Percentiles rank a stretch among this genome's conserved stretches.
phyloP scores from a whole-genome alignment of 92 coral and sea anemone species.

The Parazoanthus atlanticus region DNA sequence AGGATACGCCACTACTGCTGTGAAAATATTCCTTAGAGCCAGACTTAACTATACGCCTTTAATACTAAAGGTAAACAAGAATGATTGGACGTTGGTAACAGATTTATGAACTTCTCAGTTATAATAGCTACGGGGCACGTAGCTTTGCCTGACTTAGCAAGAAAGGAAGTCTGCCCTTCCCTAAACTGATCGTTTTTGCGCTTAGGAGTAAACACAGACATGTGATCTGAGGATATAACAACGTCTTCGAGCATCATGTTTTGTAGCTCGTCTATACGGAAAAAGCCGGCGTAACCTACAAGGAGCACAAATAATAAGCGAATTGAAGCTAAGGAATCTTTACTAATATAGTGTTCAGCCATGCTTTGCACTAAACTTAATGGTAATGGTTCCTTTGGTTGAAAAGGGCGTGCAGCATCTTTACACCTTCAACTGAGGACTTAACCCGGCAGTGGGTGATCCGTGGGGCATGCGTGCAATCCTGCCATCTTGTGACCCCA shows the following conservation, averaged over 20 bases:
- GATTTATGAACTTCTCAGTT: too few species aligned
- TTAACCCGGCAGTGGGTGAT: too few species aligned
- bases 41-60: conserved; percentile 46
- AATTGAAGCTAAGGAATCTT: conserved; percentile 45
- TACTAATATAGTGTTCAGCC: conserved; percentile 43
- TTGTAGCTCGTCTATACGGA: conserved; percentile 58
- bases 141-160: conserved; percentile 49
- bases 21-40: too few species aligned
- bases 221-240: conserved; percentile 23
- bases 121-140: conserved; percentile 60
- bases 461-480: conserved; percentile 52
- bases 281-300: conserved; percentile 67
- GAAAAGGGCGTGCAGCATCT: too few species aligned
- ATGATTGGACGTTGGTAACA: conserved; percentile 22
- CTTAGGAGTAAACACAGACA: too few species aligned
- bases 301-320: conserved; percentile 45
- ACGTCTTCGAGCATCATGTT: too few species aligned
- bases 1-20: too few species aligned
- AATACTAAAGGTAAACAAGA: conserved; percentile 11
- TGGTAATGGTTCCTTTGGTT: conserved; percentile 68
- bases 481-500: conserved; percentile 61
- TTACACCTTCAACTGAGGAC: too few species aligned
- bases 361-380: conserved; percentile 43
- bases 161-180: conserved; percentile 50
- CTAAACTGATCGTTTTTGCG: too few species aligned